Evolutionary conservation across 1,140 invertebrate genomes (phyloP).

Genomic region (Pseudomyrmex pallidus): DNA sequence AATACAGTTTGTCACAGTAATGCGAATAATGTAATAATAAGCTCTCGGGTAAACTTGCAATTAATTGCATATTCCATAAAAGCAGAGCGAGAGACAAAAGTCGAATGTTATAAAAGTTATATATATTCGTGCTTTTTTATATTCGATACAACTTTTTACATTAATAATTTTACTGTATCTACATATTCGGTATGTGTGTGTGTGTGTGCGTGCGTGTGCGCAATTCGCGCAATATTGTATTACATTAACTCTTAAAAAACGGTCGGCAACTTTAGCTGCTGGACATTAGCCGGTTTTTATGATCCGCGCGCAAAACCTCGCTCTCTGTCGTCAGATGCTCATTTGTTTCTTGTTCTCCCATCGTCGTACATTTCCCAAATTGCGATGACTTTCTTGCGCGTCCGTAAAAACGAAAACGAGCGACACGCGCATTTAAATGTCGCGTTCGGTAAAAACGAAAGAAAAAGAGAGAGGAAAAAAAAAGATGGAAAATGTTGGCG

Average conservation of each 20-base stretch:
- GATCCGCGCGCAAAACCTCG: background rate
- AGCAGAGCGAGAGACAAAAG: conserved; percentile 14
- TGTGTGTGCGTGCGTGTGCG: too few species aligned
- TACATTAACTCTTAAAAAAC: conserved; percentile 4
- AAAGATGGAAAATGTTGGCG: too few species aligned
- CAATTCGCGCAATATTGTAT: conserved; percentile 10
- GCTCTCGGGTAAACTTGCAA: conserved; percentile 1
- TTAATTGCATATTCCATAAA: conserved; percentile 24
- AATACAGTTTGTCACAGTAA: conserved; percentile 8
- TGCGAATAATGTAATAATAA: conserved; percentile 24
- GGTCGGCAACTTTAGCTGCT: conserved; percentile 17
- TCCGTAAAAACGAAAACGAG: background rate
- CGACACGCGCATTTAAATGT: background rate
- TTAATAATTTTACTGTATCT: too few species aligned
- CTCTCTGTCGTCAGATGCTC: conserved; percentile 30
- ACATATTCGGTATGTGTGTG: too few species aligned
- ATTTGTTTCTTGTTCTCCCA: conserved; percentile 36
- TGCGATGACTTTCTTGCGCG: conserved; percentile 34
- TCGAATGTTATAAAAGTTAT: conserved; percentile 10
- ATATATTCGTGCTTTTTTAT: background rate
- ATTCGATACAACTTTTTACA: too few species aligned
- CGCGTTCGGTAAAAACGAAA: too few species aligned
- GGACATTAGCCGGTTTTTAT: conserved; percentile 41
- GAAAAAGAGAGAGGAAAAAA: too few species aligned
- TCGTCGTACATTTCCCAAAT: conserved; percentile 34